phyloP scores from a whole-genome alignment of 2,113 vertebrate species.

The Australoheros scitulus region DNA sequence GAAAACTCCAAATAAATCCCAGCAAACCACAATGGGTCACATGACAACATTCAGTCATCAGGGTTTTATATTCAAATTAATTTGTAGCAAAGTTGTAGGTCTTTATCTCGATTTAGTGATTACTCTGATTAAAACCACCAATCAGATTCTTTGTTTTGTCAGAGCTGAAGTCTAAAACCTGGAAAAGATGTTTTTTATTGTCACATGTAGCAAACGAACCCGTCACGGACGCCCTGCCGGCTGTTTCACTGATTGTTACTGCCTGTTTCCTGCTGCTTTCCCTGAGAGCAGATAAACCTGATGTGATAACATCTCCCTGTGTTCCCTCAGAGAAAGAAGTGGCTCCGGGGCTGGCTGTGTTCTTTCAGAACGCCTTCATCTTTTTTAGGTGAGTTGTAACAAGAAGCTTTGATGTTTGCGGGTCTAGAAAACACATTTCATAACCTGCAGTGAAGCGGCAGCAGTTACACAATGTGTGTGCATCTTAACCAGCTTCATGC shows the following conservation, averaged over 20 bases:
- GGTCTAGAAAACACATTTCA: no score
- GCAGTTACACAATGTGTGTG: not conserved
- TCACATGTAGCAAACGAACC: no score
- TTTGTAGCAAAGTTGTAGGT: not conserved
- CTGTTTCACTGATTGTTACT: not conserved
- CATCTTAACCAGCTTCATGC: not conserved
- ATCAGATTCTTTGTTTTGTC: no score
- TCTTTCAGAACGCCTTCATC: conserved; percentile 95
- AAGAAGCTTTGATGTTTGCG: not conserved
- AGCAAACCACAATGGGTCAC: not conserved
- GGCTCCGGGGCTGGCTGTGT: conserved; percentile 90
- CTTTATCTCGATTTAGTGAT: no score
- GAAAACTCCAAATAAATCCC: not conserved
- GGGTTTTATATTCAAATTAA: not conserved
- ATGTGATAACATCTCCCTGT: not conserved
- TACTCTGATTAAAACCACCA: no score
- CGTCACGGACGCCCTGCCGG: no score
- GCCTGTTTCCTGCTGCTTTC: not conserved
- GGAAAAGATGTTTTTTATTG: no score
- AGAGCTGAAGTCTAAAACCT: no score
- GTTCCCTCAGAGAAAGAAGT: conserved; percentile 76
- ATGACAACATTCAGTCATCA: not conserved
- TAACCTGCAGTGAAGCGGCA: not conserved
- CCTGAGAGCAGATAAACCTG: not conserved
- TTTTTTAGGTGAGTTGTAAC: conserved; percentile 88